phyloP scores from a whole-genome alignment of 2,888 invertebrate species.

The Thalpophila matura region DNA sequence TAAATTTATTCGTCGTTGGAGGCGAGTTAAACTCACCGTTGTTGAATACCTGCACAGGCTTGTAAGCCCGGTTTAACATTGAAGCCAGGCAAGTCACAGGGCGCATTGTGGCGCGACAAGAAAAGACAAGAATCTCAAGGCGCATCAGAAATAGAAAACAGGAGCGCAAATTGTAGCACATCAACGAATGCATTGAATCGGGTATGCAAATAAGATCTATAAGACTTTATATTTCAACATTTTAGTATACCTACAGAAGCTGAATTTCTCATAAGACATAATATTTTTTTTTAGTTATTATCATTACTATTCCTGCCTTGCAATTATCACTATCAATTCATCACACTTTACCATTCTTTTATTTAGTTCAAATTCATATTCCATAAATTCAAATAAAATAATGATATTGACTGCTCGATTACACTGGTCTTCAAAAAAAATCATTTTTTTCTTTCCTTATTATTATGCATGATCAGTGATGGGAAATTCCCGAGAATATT shows the following conservation, averaged over 20 bases:
- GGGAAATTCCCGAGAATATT: too few species aligned
- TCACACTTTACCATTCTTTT: too few species aligned
- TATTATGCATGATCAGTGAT: too few species aligned
- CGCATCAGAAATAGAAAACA: conserved; percentile 45
- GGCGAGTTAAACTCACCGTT: conserved; percentile 25
- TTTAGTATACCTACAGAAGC: neutral
- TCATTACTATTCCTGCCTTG: neutral
- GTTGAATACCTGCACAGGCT: conserved; percentile 65
- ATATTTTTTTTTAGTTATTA: neutral
- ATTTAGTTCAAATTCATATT: too few species aligned
- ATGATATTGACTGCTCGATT: too few species aligned
- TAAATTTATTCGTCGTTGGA: neutral
- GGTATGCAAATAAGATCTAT: conserved; percentile 68
- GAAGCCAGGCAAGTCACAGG: conserved; percentile 53
- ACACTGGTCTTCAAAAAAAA: too few species aligned
- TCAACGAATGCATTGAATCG: conserved; percentile 64
- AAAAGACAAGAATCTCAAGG: conserved; percentile 51
- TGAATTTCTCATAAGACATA: conserved; percentile 8
- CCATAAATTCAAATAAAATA: too few species aligned
- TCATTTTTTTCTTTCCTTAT: too few species aligned
- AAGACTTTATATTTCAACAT: conserved; percentile 24
- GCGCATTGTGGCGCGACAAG: conserved; percentile 54
- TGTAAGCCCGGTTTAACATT: conserved; percentile 69
- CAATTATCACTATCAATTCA: too few species aligned
- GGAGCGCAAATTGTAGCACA: conserved; percentile 57